Conservation (phyloP, 2,888 invertebrate species). For the Zelleria hepariella region DNA sequence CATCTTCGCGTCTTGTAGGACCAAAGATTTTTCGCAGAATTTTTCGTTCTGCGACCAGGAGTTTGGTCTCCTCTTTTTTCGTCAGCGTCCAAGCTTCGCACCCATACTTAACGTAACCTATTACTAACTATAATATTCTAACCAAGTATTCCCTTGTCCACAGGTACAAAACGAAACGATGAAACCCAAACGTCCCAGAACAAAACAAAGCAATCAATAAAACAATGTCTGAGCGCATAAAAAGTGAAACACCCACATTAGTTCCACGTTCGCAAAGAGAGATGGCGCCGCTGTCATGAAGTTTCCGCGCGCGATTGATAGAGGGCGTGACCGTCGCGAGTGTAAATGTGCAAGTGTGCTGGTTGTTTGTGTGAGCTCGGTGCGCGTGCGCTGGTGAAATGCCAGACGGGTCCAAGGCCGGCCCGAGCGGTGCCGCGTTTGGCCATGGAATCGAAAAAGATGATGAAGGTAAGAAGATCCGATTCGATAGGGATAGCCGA, state of each 20-base stretch:
- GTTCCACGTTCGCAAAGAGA: not conserved
- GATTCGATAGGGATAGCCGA: no score
- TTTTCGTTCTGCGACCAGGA: no score
- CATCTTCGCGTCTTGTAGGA: no score
- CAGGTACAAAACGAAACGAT: not conserved
- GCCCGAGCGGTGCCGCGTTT: constrained; percentile 52
- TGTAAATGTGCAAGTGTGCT: not conserved
- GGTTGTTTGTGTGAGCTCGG: not conserved
- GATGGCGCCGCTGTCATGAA: constrained; percentile 3
- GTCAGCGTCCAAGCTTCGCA: no score
- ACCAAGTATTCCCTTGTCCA: not conserved
- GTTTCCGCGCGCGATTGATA: not conserved
- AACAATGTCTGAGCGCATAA: not conserved
- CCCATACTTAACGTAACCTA: no score
- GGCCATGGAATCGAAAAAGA: constrained; percentile 41
- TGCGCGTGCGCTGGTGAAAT: constrained; percentile 36
- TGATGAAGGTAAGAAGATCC: constrained; percentile 44
- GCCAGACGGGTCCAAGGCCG: constrained; percentile 58
- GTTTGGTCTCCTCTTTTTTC: no score
- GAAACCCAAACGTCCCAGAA: not conserved
- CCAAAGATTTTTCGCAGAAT: no score
- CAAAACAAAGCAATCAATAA: not conserved
- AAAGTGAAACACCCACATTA: not conserved
- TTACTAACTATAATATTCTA: not conserved
- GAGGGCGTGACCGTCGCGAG: not conserved